Base-by-base conservation (phyloP, 2,888 invertebrate genomes). In the Acanthoscelides obtectus region DNA sequence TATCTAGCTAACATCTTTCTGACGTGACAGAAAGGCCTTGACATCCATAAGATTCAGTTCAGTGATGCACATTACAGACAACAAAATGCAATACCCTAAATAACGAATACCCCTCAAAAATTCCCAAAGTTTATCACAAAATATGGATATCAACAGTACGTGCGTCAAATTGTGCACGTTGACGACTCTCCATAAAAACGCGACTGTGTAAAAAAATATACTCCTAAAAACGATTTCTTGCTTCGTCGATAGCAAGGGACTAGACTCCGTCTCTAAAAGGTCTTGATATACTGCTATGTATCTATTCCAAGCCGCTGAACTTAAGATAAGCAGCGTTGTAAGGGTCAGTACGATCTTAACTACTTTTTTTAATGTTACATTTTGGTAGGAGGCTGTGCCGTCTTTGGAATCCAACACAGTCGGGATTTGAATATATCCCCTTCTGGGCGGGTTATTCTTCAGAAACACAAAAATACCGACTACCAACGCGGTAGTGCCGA, bases 281-380 rank as follows among this genome's bases (percentile, higher is more conserved):
- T 93, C 90, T 79, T 94, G 94, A 81, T 94, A 95, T 4, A 92
- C 84, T 68, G 92, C 92, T 78, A 95, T 94, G 79, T 94, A 94
- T 25, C 94, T 89, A 86, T 95, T 95, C 95, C 95, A 95, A 8
- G 92, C 91, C 70, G 92, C 86, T 0, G 94, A 94, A 72, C 93
- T 92, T 0, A 94, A 83, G 69, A 93, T 81, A 82, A 95, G 87
- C 82, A 93, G 94, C 0, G 91, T 90, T 3, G 90, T 88, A 78
- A 93, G 91, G 77, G 92, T 87, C 20, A 90, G 85, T 22, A 93
- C 83, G 72, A 91, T 91, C 77, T 89, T 89, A 0, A 89, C 86
- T 22, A 93, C 90, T 76, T 91, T 90, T 71, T 90, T 90, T 45
- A 90, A 90, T 0, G 90, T 88, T 22, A 91, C 89, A 83, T 92